Evolutionary conservation across 1,140 invertebrate genomes (phyloP).

Genomic region (Hycleus cichorii): DNA sequence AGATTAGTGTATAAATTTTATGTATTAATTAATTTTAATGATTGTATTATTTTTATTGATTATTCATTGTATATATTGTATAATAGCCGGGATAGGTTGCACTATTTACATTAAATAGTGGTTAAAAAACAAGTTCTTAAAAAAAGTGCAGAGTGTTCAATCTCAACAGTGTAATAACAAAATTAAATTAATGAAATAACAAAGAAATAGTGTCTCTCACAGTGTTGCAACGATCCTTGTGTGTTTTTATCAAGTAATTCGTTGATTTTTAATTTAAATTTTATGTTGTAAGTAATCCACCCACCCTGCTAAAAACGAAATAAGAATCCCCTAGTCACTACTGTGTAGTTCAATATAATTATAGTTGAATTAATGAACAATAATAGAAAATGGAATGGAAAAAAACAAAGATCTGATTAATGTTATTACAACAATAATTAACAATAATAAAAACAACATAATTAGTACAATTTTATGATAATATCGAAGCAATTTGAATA

Average conservation of each 20-base stretch:
- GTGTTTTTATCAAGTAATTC: no score
- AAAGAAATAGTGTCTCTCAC: background rate
- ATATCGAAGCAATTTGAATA: background rate
- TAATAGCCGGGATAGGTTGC: constrained; percentile 27
- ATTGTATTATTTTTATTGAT: constrained; percentile 16
- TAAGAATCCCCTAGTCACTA: constrained; percentile 10
- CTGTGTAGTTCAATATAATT: constrained; percentile 3
- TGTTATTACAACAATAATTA: no score
- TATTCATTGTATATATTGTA: constrained; percentile 35
- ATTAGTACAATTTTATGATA: no score
- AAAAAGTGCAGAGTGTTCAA: constrained; percentile 24
- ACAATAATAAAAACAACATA: no score
- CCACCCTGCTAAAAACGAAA: no score
- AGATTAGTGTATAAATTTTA: constrained; percentile 25
- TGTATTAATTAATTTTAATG: constrained; percentile 20
- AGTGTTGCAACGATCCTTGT: background rate
- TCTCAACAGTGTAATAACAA: constrained; percentile 2
- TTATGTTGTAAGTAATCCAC: no score
- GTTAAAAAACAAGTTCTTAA: background rate
- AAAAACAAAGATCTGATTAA: no score
- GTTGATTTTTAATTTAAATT: no score
- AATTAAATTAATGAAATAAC: background rate
- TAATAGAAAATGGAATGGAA: no score
- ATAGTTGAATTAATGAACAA: no score
- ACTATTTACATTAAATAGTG: constrained; percentile 39